phyloP scores from a whole-genome alignment of 2,113 vertebrate species.

The Nothoprocta pentlandii region DNA sequence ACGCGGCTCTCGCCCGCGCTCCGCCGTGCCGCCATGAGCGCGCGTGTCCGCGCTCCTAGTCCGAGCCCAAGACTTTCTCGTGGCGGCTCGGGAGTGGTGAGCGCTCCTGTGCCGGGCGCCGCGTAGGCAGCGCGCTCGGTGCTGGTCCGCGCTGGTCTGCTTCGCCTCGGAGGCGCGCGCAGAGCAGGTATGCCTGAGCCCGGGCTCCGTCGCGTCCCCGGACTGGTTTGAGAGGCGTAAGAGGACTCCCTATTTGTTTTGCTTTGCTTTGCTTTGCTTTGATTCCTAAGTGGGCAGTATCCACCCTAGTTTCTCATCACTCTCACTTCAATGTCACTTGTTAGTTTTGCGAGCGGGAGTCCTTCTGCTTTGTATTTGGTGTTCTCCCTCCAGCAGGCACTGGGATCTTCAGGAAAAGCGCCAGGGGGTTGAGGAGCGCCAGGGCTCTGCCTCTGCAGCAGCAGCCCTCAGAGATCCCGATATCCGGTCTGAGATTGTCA shows the following conservation, averaged over 20 bases:
- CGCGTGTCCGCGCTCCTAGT: no score
- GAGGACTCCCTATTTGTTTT: not conserved
- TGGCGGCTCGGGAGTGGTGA: not conserved
- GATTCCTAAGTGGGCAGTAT: not conserved
- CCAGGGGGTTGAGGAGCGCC: fast-evolving
- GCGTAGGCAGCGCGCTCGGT: no score
- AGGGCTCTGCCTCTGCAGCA: not conserved
- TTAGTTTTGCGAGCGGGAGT: fast-evolving
- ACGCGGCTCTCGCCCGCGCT: not conserved
- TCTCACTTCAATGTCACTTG: not conserved
- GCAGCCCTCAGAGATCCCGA: not conserved
- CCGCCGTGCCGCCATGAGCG: no score
- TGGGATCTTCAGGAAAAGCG: not conserved
- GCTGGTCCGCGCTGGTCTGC: not conserved
- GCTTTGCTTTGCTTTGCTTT: not conserved
- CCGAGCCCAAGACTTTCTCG: not conserved
- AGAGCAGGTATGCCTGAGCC: not conserved
- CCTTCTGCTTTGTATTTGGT: not conserved
- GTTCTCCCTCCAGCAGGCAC: not conserved
- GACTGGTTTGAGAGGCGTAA: not conserved
- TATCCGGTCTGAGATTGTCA: fast-evolving
- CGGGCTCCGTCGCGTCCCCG: no score
- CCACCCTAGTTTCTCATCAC: not conserved
- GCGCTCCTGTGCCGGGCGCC: not conserved
- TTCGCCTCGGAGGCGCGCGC: not conserved